Evolutionary conservation across 2,113 vertebrate genomes (phyloP), one percentile per base, ranked within the genome.

Genomic region (Clarias gariepinus): DNA sequence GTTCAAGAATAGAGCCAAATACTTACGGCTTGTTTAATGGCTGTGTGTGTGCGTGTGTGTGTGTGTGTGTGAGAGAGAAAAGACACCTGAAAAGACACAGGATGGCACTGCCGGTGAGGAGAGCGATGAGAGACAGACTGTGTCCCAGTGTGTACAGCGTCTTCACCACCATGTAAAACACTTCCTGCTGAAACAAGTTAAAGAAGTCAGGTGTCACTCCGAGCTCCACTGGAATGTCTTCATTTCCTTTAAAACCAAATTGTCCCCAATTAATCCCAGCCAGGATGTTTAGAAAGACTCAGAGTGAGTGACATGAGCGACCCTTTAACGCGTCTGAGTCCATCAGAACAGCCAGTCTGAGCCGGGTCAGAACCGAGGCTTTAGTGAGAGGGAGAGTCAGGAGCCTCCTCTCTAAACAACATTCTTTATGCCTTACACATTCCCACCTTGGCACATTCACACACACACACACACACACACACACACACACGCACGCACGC

Each of bases 91-190:
- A 98, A 28, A 96, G 93, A 82, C 97, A 98, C 66, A 99, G 92
- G 93, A 99, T 96, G 88, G 96, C 91, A 95, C 97, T 96, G 90
- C 97, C 97, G 0, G 96, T 98, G 89, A 97, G 96, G 88, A 99
- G 96, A 19, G 97, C 94, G 60, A 97, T 95, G 3, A 99, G 96
- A 25, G 98, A 99, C 0, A 98, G 96, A 92, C 98, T 99, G 92
- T 99, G 98, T 53, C 98, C 98, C 28, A 99, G 95, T 0, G 97
- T 98, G 93, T 99, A 97, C 73, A 99, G 92, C 30, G 96, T 95
- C 93, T 95, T 97, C 91, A 99, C 97, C 0, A 97, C 96, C 0
- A 95, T 93, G 83, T 97, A 99, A 94, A 97, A 99, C 77, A 96
- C 94, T 95, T 97, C 91, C 93, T 94, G 87, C 0, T 89, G n/a